These are phyloP conservation scores for Leptarthrus brevirostris DNA, from an alignment of 2,888 invertebrate species.

Conservation along the genomic window DNA sequence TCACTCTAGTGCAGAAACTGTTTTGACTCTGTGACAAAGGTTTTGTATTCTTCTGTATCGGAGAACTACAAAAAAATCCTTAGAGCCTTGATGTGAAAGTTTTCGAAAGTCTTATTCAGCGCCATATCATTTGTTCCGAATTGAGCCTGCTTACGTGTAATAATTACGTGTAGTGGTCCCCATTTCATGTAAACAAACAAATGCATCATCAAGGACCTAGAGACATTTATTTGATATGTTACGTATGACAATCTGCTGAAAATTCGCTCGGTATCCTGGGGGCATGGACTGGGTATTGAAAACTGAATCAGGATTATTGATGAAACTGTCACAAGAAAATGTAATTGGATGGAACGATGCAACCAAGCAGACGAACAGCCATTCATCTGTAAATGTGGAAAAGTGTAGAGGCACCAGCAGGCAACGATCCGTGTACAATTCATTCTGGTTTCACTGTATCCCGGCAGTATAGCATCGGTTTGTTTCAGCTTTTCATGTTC, in stretches of 20 bases:
- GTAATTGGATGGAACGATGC: constrained; percentile 57
- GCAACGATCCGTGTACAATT: constrained; percentile 41
- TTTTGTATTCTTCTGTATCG: too few species aligned
- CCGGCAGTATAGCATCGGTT: constrained; percentile 39
- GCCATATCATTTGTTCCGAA: not conserved
- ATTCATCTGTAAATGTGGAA: constrained; percentile 57
- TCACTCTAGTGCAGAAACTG: too few species aligned
- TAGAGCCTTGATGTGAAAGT: too few species aligned
- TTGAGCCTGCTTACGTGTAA: not conserved
- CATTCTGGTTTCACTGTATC: constrained; percentile 31
- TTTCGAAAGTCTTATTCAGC: not conserved
- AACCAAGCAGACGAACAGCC: constrained; percentile 57
- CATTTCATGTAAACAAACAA: not conserved
- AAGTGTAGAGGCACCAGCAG: constrained; percentile 50
- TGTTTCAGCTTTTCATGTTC: constrained; percentile 56
- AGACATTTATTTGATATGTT: constrained; percentile 36
- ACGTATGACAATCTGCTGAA: constrained; percentile 33
- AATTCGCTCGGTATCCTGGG: not conserved
- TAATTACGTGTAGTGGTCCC: not conserved
- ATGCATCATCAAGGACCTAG: constrained; percentile 28
- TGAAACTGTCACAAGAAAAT: constrained; percentile 57
- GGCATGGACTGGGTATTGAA: constrained; percentile 52
- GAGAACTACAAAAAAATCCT: too few species aligned
- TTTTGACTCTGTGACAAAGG: too few species aligned
- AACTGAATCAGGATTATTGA: constrained; percentile 57